Percentiles rank a stretch among this genome's conserved stretches.
These are phyloP conservation scores for Drosophila prosaltans DNA, from an alignment of 1,140 invertebrate genomes.

Conservation along the genomic window DNA sequence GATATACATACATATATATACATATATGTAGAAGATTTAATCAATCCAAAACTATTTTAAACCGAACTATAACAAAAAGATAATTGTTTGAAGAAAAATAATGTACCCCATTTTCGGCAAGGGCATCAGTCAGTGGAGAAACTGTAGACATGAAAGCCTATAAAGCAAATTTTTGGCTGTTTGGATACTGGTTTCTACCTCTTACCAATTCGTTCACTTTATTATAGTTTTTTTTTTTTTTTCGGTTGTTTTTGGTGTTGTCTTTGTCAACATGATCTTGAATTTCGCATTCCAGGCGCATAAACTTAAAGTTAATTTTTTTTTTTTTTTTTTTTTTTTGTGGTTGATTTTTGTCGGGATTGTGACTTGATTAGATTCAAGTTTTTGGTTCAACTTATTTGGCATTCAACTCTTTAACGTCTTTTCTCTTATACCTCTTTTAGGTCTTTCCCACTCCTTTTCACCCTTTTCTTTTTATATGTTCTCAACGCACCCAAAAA, in stretches of 20 bases:
- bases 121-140: constrained; percentile 36
- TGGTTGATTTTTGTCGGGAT: background rate
- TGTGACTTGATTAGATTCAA: constrained; percentile 30
- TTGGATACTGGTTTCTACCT: constrained; percentile 9
- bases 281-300: constrained; percentile 54
- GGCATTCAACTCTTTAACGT: constrained; percentile 39
- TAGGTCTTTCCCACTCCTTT: background rate
- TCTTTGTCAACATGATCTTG: constrained; percentile 44
- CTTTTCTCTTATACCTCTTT: constrained; percentile 8
- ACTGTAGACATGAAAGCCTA: constrained; percentile 43
- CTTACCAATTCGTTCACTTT: constrained; percentile 45
- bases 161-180: constrained; percentile 34
- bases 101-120: background rate
- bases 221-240: constrained; percentile 19
- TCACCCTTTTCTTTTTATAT: background rate
- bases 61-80: no score
- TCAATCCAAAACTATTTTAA: no score
- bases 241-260: constrained; percentile 26
- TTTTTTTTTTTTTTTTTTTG: constrained; percentile 29
- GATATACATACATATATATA: no score
- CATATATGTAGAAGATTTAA: no score
- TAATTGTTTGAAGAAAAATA: no score
- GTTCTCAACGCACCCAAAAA: constrained; percentile 47
- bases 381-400: constrained; percentile 35
- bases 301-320: constrained; percentile 45